Percentiles rank a stretch among this genome's conserved stretches.
phyloP scores from a whole-genome alignment of 1,140 invertebrate species.

The Pararge aegeria region DNA sequence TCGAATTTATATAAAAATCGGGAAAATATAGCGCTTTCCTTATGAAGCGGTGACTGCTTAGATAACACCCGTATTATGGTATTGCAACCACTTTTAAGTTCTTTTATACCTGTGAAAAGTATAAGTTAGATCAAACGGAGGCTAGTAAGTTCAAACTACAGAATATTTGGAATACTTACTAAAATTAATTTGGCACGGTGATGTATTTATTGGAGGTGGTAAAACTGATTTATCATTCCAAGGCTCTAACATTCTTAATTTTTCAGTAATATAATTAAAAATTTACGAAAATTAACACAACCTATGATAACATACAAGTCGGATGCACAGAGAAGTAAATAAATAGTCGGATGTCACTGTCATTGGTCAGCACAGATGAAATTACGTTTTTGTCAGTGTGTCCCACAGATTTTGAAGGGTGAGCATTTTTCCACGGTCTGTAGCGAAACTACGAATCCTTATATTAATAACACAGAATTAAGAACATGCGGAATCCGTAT shows the following conservation, averaged over 20 bases:
- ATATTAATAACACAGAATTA: too few relatives aligned
- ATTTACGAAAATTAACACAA: too few relatives aligned
- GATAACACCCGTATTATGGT: conserved; percentile 68
- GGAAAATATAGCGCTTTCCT: conserved; percentile 80
- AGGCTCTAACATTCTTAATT: conserved; percentile 44
- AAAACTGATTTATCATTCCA: conserved; percentile 58
- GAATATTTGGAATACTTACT: conserved; percentile 26
- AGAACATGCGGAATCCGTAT: too few relatives aligned
- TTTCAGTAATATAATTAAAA: neutral
- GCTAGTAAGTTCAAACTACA: too few relatives aligned
- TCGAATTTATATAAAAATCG: conserved; percentile 82
- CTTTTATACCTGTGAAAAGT: conserved; percentile 56
- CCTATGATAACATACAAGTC: too few relatives aligned
- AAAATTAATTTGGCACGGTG: conserved; percentile 31
- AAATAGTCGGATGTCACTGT: too few relatives aligned
- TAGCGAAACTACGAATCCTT: too few relatives aligned
- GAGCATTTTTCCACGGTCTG: too few relatives aligned
- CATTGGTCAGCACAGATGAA: too few relatives aligned
- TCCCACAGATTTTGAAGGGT: too few relatives aligned
- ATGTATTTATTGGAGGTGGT: conserved; percentile 62
- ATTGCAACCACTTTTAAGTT: conserved; percentile 44
- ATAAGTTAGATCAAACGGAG: neutral
- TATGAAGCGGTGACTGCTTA: conserved; percentile 75
- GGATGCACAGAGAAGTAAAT: too few relatives aligned
- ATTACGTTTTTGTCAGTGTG: too few relatives aligned